Evolutionary conservation across 2,797 vertebrate genomes (phyloP).

Genomic region (Sebastes steindachneri): DNA sequence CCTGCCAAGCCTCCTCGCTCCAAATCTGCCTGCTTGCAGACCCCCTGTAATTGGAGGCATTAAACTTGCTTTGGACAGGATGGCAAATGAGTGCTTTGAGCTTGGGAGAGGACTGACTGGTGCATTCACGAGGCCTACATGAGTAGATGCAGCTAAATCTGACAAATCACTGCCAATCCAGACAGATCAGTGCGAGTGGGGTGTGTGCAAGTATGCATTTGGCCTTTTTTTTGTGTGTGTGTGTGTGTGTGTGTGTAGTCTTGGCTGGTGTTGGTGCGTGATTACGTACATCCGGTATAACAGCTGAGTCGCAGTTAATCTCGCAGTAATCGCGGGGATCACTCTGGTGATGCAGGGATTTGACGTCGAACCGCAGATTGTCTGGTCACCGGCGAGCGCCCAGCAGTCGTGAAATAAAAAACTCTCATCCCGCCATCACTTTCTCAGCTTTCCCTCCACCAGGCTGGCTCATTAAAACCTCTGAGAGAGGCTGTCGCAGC

Average conservation of each 20-base stretch:
- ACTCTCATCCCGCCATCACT: slow-evolving; percentile 42
- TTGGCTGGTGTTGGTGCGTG: slow-evolving; percentile 25
- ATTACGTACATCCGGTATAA: slow-evolving; percentile 41
- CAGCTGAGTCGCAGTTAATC: slow-evolving; percentile 62
- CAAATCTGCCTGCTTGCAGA: slow-evolving; percentile 81
- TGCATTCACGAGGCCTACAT: slow-evolving; percentile 75
- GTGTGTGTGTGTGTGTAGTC: neutral
- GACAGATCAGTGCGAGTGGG: slow-evolving; percentile 47
- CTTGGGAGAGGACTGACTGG: slow-evolving; percentile 76
- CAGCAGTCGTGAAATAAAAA: slow-evolving; percentile 62
- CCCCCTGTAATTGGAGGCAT: slow-evolving; percentile 85
- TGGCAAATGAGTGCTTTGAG: slow-evolving; percentile 78
- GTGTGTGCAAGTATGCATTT: slow-evolving; percentile 2
- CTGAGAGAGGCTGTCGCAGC: slow-evolving; percentile 48
- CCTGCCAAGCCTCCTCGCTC: slow-evolving; percentile 79
- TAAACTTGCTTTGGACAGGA: slow-evolving; percentile 85
- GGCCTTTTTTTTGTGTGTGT: neutral
- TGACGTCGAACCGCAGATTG: slow-evolving; percentile 42
- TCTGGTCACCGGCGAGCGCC: slow-evolving; percentile 44
- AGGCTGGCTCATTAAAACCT: slow-evolving; percentile 65
- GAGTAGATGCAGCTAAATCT: slow-evolving; percentile 74
- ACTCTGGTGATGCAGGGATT: slow-evolving; percentile 43
- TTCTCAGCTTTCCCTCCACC: slow-evolving; percentile 35
- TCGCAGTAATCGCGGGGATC: slow-evolving; percentile 64
- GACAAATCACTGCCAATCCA: slow-evolving; percentile 74